Base-by-base conservation (phyloP, 2,888 invertebrate species). In the Plemyria rubiginata region DNA sequence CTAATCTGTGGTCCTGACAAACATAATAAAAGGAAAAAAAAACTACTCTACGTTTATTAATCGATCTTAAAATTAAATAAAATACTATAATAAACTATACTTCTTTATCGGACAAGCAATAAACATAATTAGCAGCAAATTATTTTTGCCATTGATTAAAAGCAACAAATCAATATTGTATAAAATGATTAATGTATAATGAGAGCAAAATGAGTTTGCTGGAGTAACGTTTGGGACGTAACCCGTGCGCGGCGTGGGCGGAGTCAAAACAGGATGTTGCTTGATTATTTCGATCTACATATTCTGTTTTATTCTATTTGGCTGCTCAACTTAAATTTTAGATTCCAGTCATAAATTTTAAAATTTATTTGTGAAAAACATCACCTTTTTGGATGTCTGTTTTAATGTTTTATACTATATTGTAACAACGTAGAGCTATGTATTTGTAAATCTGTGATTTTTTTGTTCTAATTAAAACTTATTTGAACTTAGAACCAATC, bases 241-340 rank as follows among this genome's bases (percentile, higher is more conserved):
- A n/a, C 13, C 50, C 15, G 52, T 32, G 29, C 38, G 9, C 11
- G 11, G 9, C 40, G 58, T 62, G 54, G 58, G 58, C 50, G 62
- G 55, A 55, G 16, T 45, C 29, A 12, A 29, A 62, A 54, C 58
- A 62, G 62, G 58, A 62, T 62, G 62, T 58, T 7, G 36, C 45
- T 8, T 36, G 7, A 16, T 46, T 29, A 12, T 29, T 29, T 29
- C 32, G n/a, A 12, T 38, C 38, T 41, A 29, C 22, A 22, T 22
- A 22, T 22, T 22, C 3, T 22, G 22, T 49, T 46, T 46, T 45
- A 43, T 51, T 51, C 51, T 45, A 51, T 51, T 57, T 51, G 32
- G 51, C 22, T 48, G 40, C 13, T 55, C 55, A 28, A 40, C 40
- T 55, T 46, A 48, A 48, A 48, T 48, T 48, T 38, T 48, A 48